These are phyloP conservation scores for Xylota sylvarum DNA, from an alignment of 2,888 invertebrate genomes.

Conservation along the genomic window DNA sequence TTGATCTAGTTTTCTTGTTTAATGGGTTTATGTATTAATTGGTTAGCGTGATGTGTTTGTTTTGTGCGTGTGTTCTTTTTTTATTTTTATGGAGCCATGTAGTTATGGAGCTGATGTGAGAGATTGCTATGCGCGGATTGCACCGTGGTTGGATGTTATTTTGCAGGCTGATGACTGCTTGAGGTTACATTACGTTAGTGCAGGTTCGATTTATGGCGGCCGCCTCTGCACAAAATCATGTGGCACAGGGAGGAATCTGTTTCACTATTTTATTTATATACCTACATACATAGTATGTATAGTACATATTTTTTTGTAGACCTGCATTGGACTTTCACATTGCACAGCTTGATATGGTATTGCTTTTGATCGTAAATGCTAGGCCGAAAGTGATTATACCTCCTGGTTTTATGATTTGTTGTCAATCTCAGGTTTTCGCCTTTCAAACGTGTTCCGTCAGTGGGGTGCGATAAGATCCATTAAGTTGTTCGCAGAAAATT, in stretches of 20 bases:
- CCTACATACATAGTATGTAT: no score
- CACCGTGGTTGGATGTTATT: constrained; percentile 50
- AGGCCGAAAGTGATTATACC: constrained; percentile 16
- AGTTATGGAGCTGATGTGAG: constrained; percentile 14
- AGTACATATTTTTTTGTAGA: no score
- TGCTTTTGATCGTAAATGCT: constrained; percentile 26
- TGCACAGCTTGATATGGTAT: constrained; percentile 22
- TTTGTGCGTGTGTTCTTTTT: constrained; percentile 35
- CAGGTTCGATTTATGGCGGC: constrained; percentile 40
- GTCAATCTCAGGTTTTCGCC: not conserved
- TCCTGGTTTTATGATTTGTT: constrained; percentile 15
- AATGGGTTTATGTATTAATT: constrained; percentile 74
- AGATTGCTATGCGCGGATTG: constrained; percentile 33
- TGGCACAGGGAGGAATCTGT: constrained; percentile 47
- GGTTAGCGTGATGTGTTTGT: constrained; percentile 69
- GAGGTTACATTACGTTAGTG: constrained; percentile 52
- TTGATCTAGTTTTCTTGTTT: constrained; percentile 74
- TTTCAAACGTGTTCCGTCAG: constrained; percentile 1
- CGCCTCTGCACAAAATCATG: constrained; percentile 49
- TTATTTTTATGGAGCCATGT: constrained; percentile 27
- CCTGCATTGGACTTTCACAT: constrained; percentile 6
- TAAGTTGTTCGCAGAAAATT: not conserved
- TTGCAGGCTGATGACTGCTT: constrained; percentile 58
- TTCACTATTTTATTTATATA: constrained; percentile 17
- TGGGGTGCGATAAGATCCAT: not conserved